Base-by-base conservation (phyloP, 1,140 invertebrate genomes). In the Caerostris darwini region DNA sequence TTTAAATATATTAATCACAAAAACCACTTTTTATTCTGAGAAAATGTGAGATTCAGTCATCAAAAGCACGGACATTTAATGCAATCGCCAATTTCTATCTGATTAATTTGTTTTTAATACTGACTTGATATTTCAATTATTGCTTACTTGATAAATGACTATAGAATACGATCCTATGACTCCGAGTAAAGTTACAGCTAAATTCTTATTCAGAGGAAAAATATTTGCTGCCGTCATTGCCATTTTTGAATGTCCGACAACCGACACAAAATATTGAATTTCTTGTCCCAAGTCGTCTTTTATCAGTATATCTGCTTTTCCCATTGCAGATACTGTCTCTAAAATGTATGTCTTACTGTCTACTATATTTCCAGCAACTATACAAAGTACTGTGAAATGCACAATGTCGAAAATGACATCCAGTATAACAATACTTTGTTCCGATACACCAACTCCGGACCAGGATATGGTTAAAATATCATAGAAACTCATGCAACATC, bases 191-290 rank as follows among this genome's bases (percentile, higher is more conserved):
- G 91, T 92, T 5, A 92, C 82, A 69, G 83, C 83, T 3, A 92
- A 34, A 2, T 86, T 92, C 50, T 69, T 92, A 7, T 86, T 86
- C 7, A 92, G 12, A 4, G 59, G 57, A 59, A 92, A 92, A 19
- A 92, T 57, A 86, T 92, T 86, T 58, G 77, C 91, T 34, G 56
- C 82, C 6, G 82, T 86, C 57, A 92, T 85, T 14, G 17, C 34
- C 50, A 92, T 86, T 50, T 83, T 67, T 14, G 91, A 92, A 71
- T 92, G 91, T 34, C 91, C 91, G 19, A 92, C 91, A 12, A 86
- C 12, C 4, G 81, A 86, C 4, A 92, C n/a, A 14, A 86, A 92
- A n/a, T 56, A 71, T 14, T 86, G 81, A 5, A 92, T n/a, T 58
- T 92, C 91, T 19, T 58, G 58, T 7, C 57, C 54, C 7, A 92